phyloP scores from a whole-genome alignment of 2,888 invertebrate species.

The Drosophila kanekoi region DNA sequence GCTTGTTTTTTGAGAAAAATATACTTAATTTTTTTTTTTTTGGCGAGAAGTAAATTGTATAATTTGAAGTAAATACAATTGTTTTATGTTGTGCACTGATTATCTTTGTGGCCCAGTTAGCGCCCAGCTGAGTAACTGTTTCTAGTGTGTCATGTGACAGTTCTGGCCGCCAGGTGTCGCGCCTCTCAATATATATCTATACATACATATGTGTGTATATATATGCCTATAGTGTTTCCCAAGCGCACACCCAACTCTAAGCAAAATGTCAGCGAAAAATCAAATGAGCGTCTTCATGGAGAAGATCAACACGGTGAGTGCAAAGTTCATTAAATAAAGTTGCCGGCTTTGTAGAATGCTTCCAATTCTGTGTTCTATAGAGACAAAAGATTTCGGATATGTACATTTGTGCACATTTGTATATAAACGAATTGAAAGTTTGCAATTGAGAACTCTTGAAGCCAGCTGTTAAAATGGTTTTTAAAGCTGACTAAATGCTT shows the following conservation, averaged over 20 bases:
- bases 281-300: constrained; percentile 90
- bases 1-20: neutral
- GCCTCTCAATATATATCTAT: constrained; percentile 2
- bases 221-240: constrained; percentile 1
- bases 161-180: constrained; percentile 45
- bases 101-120: constrained; percentile 11
- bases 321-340: neutral
- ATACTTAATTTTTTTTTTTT: constrained; percentile 21
- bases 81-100: constrained; percentile 33
- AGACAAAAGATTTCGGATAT: too few species aligned
- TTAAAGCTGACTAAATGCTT: too few species aligned
- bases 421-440: too few species aligned
- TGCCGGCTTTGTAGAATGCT: neutral
- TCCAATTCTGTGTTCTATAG: too few species aligned
- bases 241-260: constrained; percentile 1
- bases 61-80: constrained; percentile 17
- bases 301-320: constrained; percentile 91
- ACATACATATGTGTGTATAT: neutral
- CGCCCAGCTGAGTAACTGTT: constrained; percentile 3
- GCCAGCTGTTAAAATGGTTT: too few species aligned
- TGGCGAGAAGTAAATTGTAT: neutral
- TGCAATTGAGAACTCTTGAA: too few species aligned
- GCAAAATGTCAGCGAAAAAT: constrained; percentile 89
- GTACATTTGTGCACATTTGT: too few species aligned
- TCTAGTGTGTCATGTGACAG: constrained; percentile 49